phyloP scores from a whole-genome alignment of 1,140 invertebrate genomes.

The Physella acuta region DNA sequence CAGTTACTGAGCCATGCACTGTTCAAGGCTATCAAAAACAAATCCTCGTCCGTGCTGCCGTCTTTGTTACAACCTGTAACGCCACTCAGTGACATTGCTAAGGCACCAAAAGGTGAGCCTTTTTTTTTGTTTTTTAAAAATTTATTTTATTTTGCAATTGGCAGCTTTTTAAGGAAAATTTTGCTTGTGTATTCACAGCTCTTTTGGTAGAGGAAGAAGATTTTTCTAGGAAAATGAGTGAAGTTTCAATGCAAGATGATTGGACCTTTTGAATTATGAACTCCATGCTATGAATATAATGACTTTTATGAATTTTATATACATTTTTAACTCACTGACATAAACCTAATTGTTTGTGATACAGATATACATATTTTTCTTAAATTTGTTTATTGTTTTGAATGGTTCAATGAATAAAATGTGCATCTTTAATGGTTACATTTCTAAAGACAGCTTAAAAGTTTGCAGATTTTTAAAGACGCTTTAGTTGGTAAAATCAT shows the following conservation, averaged over 20 bases:
- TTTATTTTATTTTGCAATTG: background rate
- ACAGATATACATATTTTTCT: too few species aligned
- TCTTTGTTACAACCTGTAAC: slow-evolving; percentile 64
- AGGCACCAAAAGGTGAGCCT: slow-evolving; percentile 39
- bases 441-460: too few species aligned
- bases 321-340: too few species aligned
- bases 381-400: too few species aligned
- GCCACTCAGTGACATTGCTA: slow-evolving; percentile 62
- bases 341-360: too few species aligned
- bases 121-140: slow-evolving; percentile 8
- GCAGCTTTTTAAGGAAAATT: background rate
- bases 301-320: too few species aligned
- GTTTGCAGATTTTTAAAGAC: too few species aligned
- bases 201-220: slow-evolving; percentile 32
- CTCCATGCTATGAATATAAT: too few species aligned
- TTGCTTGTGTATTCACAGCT: slow-evolving; percentile 33
- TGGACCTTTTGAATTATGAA: slow-evolving; percentile 48
- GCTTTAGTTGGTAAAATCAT: too few species aligned
- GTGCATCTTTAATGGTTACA: too few species aligned
- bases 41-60: slow-evolving; percentile 51
- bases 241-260: slow-evolving; percentile 40
- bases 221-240: slow-evolving; percentile 37
- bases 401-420: too few species aligned
- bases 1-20: slow-evolving; percentile 72
- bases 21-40: slow-evolving; percentile 66